Conservation (phyloP, 2,888 invertebrate genomes). For the Heliconius sara region DNA sequence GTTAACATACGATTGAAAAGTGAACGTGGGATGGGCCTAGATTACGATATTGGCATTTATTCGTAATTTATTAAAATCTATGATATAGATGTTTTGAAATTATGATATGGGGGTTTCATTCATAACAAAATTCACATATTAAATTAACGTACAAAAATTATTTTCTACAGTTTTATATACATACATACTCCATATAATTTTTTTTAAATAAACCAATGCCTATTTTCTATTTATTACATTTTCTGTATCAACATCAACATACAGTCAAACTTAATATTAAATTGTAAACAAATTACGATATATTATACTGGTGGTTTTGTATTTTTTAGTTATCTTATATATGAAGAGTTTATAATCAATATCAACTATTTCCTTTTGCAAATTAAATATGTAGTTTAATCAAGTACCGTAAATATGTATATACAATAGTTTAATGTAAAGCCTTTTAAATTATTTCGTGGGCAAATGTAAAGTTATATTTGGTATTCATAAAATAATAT, state of each 20-base stretch:
- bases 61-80: conserved; percentile 43
- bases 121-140: too few species aligned
- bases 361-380: background rate
- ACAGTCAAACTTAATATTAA: background rate
- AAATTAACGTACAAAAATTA: too few species aligned
- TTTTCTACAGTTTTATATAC: too few species aligned
- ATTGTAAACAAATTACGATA: background rate
- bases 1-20: conserved; percentile 59
- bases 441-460: too few species aligned
- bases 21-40: conserved; percentile 57
- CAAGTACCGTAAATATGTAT: too few species aligned
- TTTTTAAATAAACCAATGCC: background rate
- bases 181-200: background rate
- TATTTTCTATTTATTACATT: background rate
- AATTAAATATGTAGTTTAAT: background rate
- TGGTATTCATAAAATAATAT: too few species aligned
- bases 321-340: background rate
- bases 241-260: background rate
- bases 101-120: background rate
- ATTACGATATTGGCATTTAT: conserved; percentile 60
- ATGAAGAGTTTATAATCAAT: background rate
- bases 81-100: background rate
- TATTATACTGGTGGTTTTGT: background rate
- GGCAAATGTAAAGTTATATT: too few species aligned
- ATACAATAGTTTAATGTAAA: too few species aligned